phyloP scores from a whole-genome alignment of 2,113 vertebrate species.

The Oncorhynchus masou region DNA sequence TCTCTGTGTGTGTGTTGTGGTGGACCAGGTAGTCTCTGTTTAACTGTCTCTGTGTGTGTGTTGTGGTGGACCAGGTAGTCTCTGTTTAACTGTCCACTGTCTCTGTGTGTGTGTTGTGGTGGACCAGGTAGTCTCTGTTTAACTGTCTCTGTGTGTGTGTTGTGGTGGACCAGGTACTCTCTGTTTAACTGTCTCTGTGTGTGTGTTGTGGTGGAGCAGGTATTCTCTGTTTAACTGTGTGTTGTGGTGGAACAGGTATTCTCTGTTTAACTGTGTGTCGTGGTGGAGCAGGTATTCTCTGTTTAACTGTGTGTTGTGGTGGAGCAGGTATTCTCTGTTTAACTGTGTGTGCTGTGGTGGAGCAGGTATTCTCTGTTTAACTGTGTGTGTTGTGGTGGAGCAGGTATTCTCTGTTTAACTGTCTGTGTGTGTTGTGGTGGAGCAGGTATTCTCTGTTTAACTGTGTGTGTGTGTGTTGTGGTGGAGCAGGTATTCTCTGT shows the following conservation, averaged over 20 bases:
- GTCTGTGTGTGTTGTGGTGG: neutral
- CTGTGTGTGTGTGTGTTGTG: neutral
- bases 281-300: conserved; percentile 84
- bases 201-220: no score
- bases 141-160: no score
- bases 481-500: conserved; percentile 90
- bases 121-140: no score
- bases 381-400: neutral
- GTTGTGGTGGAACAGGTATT: conserved; percentile 79
- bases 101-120: no score
- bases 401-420: conserved; percentile 94
- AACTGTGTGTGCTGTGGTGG: neutral
- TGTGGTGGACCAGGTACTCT: no score
- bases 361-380: conserved; percentile 93
- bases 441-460: conserved; percentile 82
- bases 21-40: no score
- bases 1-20: no score
- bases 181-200: no score
- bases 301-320: neutral
- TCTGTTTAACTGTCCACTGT: no score
- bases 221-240: neutral
- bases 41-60: no score
- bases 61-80: no score
- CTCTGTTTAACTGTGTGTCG: conserved; percentile 85
- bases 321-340: conserved; percentile 93